These are phyloP conservation scores for Lanistes nyassanus DNA, from an alignment of 1,140 invertebrate species.

Conservation along the genomic window DNA sequence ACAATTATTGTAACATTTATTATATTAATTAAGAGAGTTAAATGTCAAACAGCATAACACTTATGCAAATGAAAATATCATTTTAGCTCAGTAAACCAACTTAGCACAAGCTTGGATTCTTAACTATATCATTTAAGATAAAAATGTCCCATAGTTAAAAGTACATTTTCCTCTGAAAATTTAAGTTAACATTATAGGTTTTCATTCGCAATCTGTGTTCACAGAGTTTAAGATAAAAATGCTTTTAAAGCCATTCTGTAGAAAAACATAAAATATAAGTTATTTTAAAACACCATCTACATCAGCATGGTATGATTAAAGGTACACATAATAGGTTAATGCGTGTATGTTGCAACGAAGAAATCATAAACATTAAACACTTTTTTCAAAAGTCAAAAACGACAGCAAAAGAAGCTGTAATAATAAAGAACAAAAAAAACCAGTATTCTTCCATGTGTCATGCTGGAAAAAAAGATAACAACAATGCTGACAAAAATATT, in stretches of 20 bases:
- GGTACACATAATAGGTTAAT: not conserved
- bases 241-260: not conserved
- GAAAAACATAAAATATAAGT: not conserved
- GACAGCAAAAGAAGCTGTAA: not conserved
- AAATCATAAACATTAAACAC: not conserved
- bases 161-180: not conserved
- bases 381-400: not conserved
- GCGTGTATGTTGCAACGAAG: not conserved
- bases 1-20: not conserved
- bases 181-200: not conserved
- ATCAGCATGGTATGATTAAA: not conserved
- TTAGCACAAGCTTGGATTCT: too few species aligned
- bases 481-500: not conserved
- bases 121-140: too few species aligned
- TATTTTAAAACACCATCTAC: not conserved
- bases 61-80: too few species aligned
- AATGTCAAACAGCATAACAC: too few species aligned
- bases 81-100: too few species aligned
- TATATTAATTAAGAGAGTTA: too few species aligned
- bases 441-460: not conserved
- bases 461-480: not conserved
- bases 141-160: not conserved
- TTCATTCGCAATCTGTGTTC: not conserved
- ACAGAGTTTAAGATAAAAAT: not conserved
- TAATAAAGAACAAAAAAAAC: not conserved